Base-by-base conservation (phyloP, 2,797 vertebrate genomes). In the Spheniscus humboldti region DNA sequence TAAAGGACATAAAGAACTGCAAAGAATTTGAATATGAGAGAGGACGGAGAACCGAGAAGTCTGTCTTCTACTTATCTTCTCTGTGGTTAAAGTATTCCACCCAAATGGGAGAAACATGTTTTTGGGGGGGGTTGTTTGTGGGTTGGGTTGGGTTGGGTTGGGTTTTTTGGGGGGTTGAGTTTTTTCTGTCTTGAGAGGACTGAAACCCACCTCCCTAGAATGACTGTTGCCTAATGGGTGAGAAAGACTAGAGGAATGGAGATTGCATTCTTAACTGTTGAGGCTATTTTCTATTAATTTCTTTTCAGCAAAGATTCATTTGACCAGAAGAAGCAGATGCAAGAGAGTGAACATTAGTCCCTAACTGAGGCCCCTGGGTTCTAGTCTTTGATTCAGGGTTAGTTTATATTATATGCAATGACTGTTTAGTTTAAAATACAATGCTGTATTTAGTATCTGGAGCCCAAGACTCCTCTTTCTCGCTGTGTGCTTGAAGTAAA, bases 341-440 rank as follows among this genome's bases (percentile, higher is more conserved):
- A 77, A 86, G 60, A 85, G 12, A 86, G 48, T 0, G 0, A 92
- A 60, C 23, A 25, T 41, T 25, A 77, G 56, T 77, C 75, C 89
- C 91, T 86, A 43, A 48, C 52, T 28, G 64, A 95, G 94, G 95
- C 89, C 91, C 60, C 91, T 75, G 75, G 20, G 45, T 90, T 80
- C 91, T 64, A 80, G 78, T 31, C 87, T 80, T 77, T 94, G 48
- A 83, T 94, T 73, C 85, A 90, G 91, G 17, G 25, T 87, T 85
- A 76, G 94, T 92, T 96, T 92, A 96, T 71, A 57, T 91, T 88
- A 83, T 6, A 95, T 0, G 0, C 66, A 64, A 27, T 15, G 56
- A 80, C 62, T 94, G 81, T 87, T 95, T 77, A 92, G 28, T 74
- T 95, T 96, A 88, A n/a, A 88, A 74, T 53, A 88, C 13, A 94